Percentiles rank a stretch among this genome's conserved stretches.
Conservation (phyloP, 1,140 invertebrate genomes). For the Apis dorsata region DNA sequence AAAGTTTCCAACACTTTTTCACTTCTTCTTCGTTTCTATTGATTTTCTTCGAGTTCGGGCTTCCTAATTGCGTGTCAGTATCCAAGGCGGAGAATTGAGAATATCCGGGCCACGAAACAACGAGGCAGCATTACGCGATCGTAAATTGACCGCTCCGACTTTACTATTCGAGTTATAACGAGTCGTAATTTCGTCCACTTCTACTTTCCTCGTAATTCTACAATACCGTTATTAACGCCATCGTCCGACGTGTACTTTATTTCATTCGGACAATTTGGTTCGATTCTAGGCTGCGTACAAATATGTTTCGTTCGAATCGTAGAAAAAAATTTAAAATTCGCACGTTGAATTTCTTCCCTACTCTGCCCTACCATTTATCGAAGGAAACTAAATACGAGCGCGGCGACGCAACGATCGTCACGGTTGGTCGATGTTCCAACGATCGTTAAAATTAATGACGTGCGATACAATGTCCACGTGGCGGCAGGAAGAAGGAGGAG, state of each 20-base stretch:
- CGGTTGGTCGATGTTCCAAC: conserved; percentile 6
- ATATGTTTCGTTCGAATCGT: not conserved
- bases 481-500: conserved; percentile 1
- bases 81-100: not conserved
- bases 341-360: too few species aligned
- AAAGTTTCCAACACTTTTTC: conserved; percentile 10
- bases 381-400: conserved; percentile 4
- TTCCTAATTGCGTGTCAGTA: conserved; percentile 14
- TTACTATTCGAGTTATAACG: not conserved
- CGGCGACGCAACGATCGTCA: conserved; percentile 8
- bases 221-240: not conserved
- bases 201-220: not conserved
- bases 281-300: too few species aligned
- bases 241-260: not conserved
- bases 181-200: not conserved
- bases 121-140: not conserved
- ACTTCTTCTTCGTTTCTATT: conserved; percentile 1
- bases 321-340: not conserved
- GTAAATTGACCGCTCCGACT: not conserved
- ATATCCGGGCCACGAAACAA: not conserved
- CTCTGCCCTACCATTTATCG: not conserved
- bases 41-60: not conserved
- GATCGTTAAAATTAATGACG: conserved; percentile 57
- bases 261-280: not conserved
- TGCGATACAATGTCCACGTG: not conserved